These are phyloP conservation scores for Microplitis deprimator DNA, from an alignment of 2,888 invertebrate genomes.

Conservation along the genomic window DNA sequence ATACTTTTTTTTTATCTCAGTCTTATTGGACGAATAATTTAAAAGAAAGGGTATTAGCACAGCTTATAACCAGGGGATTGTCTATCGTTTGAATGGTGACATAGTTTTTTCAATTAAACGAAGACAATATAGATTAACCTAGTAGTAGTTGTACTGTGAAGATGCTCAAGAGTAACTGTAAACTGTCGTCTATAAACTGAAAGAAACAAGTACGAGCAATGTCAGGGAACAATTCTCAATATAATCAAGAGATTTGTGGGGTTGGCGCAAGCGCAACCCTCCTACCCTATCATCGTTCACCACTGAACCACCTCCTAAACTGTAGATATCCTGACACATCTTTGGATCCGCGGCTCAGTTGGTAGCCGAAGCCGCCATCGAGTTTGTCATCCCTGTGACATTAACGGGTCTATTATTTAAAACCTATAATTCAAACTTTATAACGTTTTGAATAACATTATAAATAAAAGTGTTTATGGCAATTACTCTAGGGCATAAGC, in stretches of 20 bases:
- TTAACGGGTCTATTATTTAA: slow-evolving; percentile 2
- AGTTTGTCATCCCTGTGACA: slow-evolving; percentile 17
- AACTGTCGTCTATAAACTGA: slow-evolving; percentile 7
- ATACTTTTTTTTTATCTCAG: too few relatives aligned
- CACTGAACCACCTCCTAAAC: slow-evolving; percentile 27
- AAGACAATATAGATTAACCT: not conserved
- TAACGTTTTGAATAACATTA: not conserved
- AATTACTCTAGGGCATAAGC: not conserved
- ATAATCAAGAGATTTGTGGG: slow-evolving; percentile 5
- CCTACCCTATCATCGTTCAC: slow-evolving; percentile 29
- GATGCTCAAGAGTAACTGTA: slow-evolving; percentile 12
- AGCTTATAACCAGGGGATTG: not conserved
- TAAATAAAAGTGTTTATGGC: slow-evolving; percentile 1
- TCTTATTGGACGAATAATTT: not conserved
- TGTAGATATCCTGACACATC: slow-evolving; percentile 40
- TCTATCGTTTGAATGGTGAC: not conserved
- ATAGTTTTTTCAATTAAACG: not conserved
- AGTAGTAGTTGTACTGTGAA: not conserved
- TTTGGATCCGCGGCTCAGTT: slow-evolving; percentile 40
- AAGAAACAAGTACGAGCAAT: slow-evolving; percentile 26
- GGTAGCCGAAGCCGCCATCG: slow-evolving; percentile 37
- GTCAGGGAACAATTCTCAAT: slow-evolving; percentile 26
- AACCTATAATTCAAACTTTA: not conserved
- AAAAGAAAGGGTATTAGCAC: not conserved
- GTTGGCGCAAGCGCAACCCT: slow-evolving; percentile 34